Conservation (phyloP, 2,888 invertebrate genomes). For the Xylota sylvarum region DNA sequence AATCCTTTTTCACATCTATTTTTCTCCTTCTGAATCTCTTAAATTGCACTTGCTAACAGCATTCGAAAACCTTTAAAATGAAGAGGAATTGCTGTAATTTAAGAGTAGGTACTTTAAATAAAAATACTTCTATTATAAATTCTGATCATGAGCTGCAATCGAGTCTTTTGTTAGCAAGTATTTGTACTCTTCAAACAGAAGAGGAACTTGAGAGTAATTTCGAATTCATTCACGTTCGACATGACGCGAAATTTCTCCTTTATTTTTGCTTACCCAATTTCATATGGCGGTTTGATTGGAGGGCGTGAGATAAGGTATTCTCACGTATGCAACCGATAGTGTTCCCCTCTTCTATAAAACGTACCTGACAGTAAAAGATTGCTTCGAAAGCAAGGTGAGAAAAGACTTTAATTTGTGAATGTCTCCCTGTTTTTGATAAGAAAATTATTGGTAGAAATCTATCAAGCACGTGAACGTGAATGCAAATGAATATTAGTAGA, state of each 20-base stretch:
- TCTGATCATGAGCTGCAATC: conserved; percentile 6
- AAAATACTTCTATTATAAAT: background rate
- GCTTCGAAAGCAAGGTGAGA: background rate
- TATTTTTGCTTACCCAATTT: background rate
- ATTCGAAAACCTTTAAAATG: background rate
- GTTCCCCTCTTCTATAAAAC: background rate
- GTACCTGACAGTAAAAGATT: background rate
- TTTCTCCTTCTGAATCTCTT: background rate
- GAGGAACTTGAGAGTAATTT: background rate
- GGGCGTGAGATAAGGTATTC: background rate
- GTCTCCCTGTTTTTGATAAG: background rate
- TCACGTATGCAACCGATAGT: background rate
- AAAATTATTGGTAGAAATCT: background rate
- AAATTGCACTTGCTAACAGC: conserved; percentile 9
- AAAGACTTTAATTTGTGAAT: background rate
- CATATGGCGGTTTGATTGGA: background rate
- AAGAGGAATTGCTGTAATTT: background rate
- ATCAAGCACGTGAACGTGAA: background rate
- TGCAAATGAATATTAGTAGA: background rate
- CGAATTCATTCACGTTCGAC: conserved; percentile 6
- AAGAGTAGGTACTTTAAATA: background rate
- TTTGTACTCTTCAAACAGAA: background rate
- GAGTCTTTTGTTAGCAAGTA: background rate
- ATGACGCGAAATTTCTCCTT: background rate
- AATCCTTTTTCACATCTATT: background rate